A percentile compares a stretch with the other conserved stretches of the same genome.
Evolutionary conservation across 2,797 vertebrate species (phyloP).

Genomic region (Sebastes taczanowskii): DNA sequence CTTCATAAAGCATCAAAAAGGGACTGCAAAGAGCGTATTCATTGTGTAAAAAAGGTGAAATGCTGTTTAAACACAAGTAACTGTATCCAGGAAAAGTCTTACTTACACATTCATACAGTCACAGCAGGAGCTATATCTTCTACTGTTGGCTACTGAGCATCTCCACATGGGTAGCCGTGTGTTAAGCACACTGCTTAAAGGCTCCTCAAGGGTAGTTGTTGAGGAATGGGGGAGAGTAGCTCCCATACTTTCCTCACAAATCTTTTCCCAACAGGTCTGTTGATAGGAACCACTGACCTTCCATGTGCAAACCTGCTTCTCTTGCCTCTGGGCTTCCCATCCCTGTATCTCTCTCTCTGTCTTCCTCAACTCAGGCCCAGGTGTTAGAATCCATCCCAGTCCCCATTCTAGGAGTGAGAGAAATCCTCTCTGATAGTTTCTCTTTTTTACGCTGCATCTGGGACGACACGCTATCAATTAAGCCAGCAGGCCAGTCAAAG

Average conservation of each 20-base stretch:
- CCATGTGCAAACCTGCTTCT: slow-evolving; percentile 36
- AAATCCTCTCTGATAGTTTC: slow-evolving; percentile 45
- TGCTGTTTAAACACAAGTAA: slow-evolving; percentile 13
- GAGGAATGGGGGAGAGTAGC: slow-evolving; percentile 47
- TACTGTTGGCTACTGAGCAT: slow-evolving; percentile 17
- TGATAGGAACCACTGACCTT: slow-evolving; percentile 39
- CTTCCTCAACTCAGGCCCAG: slow-evolving; percentile 10
- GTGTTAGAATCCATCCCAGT: slow-evolving; percentile 18
- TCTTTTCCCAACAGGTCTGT: slow-evolving; percentile 31
- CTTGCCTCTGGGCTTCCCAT: slow-evolving; percentile 42
- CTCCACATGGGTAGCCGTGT: slow-evolving; percentile 35
- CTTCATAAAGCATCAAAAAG: slow-evolving; percentile 2
- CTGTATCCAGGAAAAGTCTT: slow-evolving; percentile 7
- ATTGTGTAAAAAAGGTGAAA: background rate
- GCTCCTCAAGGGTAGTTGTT: slow-evolving; percentile 61
- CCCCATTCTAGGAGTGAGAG: slow-evolving; percentile 39
- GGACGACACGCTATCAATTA: slow-evolving; percentile 74
- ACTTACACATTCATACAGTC: slow-evolving; percentile 9
- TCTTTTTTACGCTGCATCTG: slow-evolving; percentile 54
- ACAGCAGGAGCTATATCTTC: slow-evolving; percentile 13
- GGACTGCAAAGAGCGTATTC: background rate
- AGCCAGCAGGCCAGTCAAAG: slow-evolving; percentile 59
- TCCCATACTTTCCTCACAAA: slow-evolving; percentile 25
- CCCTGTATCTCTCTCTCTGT: background rate
- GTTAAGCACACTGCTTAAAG: slow-evolving; percentile 62